phyloP scores from a whole-genome alignment of 2,113 vertebrate species.

The Myrmecophaga tridactyla region DNA sequence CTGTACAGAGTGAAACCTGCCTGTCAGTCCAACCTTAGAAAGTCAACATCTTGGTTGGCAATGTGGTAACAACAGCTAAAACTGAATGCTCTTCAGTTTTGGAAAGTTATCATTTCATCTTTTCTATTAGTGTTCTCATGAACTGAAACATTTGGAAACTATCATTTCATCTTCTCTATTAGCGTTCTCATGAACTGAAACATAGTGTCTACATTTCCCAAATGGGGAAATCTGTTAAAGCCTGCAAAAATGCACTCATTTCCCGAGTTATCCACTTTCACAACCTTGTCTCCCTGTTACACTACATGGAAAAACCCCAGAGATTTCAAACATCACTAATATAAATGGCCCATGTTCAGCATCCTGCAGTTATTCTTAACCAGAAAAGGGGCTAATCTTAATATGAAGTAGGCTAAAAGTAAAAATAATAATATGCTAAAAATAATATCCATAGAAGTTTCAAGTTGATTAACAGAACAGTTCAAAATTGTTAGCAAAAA shows the following conservation, averaged over 20 bases:
- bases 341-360: neutral
- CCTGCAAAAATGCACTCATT: neutral
- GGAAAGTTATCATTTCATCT: constrained; percentile 22
- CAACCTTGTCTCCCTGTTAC: neutral
- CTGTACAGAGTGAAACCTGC: neutral
- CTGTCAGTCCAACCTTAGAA: neutral
- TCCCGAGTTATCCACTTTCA: neutral
- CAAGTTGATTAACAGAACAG: neutral
- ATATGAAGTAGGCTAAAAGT: neutral
- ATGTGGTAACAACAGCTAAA: neutral
- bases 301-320: neutral
- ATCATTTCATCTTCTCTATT: constrained; percentile 9
- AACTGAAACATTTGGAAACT: neutral
- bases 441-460: neutral
- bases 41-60: neutral
- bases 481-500: neutral
- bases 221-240: neutral
- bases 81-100: constrained; percentile 37
- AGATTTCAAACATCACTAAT: neutral
- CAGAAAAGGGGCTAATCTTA: neutral
- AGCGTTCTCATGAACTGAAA: neutral
- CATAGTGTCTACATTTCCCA: neutral
- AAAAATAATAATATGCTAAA: no score
- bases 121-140: neutral
- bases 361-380: neutral